Evolutionary conservation across 2,113 vertebrate species (phyloP).

Genomic region (Hippocampus barbouri): DNA sequence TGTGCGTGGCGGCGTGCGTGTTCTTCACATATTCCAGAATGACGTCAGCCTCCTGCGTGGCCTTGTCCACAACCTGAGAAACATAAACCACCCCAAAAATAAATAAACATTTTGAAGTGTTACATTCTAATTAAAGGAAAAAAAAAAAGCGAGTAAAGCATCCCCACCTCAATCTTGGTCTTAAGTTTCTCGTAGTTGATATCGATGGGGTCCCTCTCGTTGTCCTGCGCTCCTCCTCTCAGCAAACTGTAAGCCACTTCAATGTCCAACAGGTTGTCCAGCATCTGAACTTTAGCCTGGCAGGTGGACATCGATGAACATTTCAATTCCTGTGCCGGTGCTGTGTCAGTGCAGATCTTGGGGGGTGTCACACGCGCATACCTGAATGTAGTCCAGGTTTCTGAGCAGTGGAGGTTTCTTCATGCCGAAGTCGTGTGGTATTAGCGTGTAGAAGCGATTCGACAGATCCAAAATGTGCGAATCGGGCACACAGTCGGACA

Average conservation of each 20-base stretch:
- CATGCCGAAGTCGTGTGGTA: conserved; percentile 98
- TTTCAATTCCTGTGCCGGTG: neutral
- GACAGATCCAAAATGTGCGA: conserved; percentile 91
- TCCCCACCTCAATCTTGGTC: conserved; percentile 86
- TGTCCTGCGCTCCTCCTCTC: conserved; percentile 86
- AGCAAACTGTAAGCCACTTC: conserved; percentile 98
- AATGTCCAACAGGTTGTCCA: conserved; percentile 97
- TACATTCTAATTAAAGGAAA: neutral
- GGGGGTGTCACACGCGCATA: conserved; percentile 40
- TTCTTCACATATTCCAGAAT: conserved; percentile 93
- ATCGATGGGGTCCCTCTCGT: conserved; percentile 91
- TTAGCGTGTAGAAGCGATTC: conserved; percentile 96
- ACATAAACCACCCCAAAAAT: neutral
- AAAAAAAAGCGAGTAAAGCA: neutral
- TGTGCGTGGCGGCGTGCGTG: conserved; percentile 94
- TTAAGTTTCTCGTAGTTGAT: conserved; percentile 97
- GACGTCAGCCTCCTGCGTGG: conserved; percentile 83
- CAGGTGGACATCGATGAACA: neutral
- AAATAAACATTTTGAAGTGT: too few species aligned
- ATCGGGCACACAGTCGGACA: conserved; percentile 79
- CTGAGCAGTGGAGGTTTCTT: conserved; percentile 93
- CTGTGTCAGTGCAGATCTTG: neutral
- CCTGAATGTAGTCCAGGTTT: conserved; percentile 90
- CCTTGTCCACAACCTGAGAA: conserved; percentile 86
- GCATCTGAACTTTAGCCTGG: conserved; percentile 95